phyloP scores from a whole-genome alignment of 2,113 vertebrate species.

The Tautogolabrus adspersus region DNA sequence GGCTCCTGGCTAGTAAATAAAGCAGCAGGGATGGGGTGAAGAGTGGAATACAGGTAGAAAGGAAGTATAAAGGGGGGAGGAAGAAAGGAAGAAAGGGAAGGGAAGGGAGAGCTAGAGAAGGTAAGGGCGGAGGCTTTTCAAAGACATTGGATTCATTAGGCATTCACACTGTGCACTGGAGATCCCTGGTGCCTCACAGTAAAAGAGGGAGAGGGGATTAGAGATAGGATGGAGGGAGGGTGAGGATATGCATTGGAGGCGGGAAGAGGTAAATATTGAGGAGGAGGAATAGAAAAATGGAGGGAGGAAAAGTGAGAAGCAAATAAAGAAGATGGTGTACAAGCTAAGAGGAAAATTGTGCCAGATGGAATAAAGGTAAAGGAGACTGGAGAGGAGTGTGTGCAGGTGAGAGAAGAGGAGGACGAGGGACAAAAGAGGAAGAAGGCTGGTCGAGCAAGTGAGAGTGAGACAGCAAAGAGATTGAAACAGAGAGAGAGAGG shows the following conservation, averaged over 20 bases:
- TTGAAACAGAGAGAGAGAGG: not conserved
- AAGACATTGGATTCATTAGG: conserved; percentile 71
- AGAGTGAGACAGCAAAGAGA: conserved; percentile 28
- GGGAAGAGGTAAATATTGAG: conserved; percentile 32
- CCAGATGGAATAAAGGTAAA: not conserved
- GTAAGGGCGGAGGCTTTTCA: conserved; percentile 60
- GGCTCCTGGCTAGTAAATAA: conserved; percentile 67
- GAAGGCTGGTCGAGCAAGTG: not conserved
- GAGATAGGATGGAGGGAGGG: not conserved
- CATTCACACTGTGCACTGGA: conserved; percentile 65
- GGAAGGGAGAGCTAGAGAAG: not conserved
- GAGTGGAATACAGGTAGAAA: conserved; percentile 37
- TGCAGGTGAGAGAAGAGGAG: not conserved
- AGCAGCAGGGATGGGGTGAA: conserved; percentile 38
- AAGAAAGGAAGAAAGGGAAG: not conserved
- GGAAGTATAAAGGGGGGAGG: not conserved
- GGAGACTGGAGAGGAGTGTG: not conserved
- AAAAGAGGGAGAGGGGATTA: conserved; percentile 38
- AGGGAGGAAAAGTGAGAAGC: conserved; percentile 9
- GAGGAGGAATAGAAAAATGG: conserved; percentile 18
- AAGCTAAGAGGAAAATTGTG: not conserved
- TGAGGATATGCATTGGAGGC: not conserved
- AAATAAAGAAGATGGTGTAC: conserved; percentile 27
- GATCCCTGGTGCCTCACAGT: conserved; percentile 51
- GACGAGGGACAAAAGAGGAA: not conserved